phyloP scores from a whole-genome alignment of 2,888 invertebrate genomes.

The Ellobium chinense region DNA sequence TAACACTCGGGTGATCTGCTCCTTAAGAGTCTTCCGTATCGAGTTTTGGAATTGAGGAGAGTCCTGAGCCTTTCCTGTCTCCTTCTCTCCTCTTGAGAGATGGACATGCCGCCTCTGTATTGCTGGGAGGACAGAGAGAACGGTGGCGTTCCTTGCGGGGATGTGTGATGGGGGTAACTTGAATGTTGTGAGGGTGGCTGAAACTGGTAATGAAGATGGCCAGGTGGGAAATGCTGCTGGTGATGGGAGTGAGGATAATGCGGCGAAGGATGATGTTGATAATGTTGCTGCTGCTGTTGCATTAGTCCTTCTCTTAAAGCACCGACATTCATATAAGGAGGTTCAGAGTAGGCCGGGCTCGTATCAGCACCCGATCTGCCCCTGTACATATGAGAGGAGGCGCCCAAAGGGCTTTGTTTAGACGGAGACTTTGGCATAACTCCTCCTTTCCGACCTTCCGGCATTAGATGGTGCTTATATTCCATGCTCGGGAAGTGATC shows the following conservation, averaged over 20 bases:
- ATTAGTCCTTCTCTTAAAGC: conserved; percentile 37
- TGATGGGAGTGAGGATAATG: conserved; percentile 16
- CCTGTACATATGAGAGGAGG: conserved; percentile 5
- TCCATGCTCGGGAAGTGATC: conserved; percentile 49
- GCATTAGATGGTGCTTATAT: conserved; percentile 56
- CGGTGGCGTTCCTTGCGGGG: conserved; percentile 15
- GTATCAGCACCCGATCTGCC: conserved; percentile 22
- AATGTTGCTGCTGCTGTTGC: conserved; percentile 39
- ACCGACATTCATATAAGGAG: conserved; percentile 52
- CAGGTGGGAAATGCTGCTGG: conserved; percentile 6
- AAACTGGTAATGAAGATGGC: conserved; percentile 17
- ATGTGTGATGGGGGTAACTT: conserved; percentile 35
- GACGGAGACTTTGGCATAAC: conserved; percentile 50
- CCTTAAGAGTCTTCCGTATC: conserved; percentile 71
- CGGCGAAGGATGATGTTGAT: conserved; percentile 31
- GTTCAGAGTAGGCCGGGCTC: conserved; percentile 41
- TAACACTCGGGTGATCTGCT: conserved; percentile 83
- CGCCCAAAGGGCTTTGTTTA: conserved; percentile 37
- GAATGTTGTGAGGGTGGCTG: conserved; percentile 21
- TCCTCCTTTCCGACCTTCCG: conserved; percentile 46
- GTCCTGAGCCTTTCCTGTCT: conserved; percentile 70
- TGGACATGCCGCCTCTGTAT: conserved; percentile 43
- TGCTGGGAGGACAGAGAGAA: conserved; percentile 32
- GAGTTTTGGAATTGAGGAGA: conserved; percentile 71
- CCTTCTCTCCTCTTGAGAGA: conserved; percentile 57